These are phyloP conservation scores for Myiothlypis coronata DNA, from an alignment of 2,797 vertebrate species.

Conservation along the genomic window DNA sequence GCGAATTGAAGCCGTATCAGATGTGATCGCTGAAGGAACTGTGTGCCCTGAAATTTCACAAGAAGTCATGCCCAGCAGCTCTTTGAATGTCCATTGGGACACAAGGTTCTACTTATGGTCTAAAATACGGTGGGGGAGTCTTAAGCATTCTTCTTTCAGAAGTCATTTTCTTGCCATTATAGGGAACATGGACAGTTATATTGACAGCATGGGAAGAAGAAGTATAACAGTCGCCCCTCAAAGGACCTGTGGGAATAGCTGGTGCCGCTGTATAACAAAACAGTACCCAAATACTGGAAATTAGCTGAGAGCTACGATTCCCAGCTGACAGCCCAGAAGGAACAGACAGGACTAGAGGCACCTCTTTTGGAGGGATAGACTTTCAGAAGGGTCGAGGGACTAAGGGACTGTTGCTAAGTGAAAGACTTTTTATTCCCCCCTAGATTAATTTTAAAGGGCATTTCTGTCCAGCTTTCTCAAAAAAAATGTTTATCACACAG, in stretches of 20 bases:
- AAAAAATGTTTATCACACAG: conserved; percentile 25
- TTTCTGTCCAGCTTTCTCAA: conserved; percentile 36
- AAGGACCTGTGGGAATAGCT: conserved; percentile 48
- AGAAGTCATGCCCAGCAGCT: background rate
- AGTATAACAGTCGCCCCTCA: background rate
- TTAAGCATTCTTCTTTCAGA: background rate
- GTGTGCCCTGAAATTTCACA: background rate
- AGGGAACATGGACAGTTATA: background rate
- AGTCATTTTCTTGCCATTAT: background rate
- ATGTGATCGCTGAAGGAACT: background rate
- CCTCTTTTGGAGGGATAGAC: conserved; percentile 24
- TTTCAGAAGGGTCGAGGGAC: conserved; percentile 4
- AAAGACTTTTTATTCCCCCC: conserved; percentile 21
- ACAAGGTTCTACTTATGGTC: background rate
- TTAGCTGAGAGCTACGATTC: conserved; percentile 42
- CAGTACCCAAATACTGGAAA: conserved; percentile 62
- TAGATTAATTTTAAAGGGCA: conserved; percentile 50
- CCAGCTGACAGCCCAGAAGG: conserved; percentile 32
- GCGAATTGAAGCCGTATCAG: background rate
- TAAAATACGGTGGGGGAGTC: background rate
- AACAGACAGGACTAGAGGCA: conserved; percentile 45
- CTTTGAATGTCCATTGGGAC: background rate
- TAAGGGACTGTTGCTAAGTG: conserved; percentile 34
- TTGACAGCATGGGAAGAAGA: conserved; percentile 8
- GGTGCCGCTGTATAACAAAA: background rate